Percentiles rank a stretch among this genome's conserved stretches.
phyloP scores from a whole-genome alignment of 2,888 invertebrate species.

The Lutraria lutraria region DNA sequence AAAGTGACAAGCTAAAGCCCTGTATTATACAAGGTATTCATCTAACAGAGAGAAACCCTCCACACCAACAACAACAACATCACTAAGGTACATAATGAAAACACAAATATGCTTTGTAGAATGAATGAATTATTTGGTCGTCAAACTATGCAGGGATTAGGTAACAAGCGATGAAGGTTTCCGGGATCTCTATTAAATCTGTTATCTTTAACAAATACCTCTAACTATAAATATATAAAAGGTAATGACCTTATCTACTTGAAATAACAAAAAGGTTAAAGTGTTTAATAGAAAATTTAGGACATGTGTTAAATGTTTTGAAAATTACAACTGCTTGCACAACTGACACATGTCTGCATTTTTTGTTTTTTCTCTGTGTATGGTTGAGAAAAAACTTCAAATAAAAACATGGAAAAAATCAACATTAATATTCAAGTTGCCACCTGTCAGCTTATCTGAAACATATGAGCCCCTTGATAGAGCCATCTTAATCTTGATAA shows the following conservation, averaged over 20 bases:
- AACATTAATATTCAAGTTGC: no score
- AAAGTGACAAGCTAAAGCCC: conserved; percentile 9
- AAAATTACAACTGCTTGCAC: background rate
- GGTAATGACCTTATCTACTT: conserved; percentile 33
- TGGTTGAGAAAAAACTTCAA: no score
- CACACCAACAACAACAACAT: conserved; percentile 11
- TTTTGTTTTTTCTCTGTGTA: no score
- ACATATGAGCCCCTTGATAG: no score
- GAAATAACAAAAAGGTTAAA: conserved; percentile 31
- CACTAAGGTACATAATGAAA: conserved; percentile 26
- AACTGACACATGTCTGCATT: background rate
- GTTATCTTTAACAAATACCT: conserved; percentile 42
- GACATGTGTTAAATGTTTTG: conserved; percentile 20
- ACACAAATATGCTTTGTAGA: conserved; percentile 25
- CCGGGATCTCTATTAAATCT: conserved; percentile 39
- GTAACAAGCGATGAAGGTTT: conserved; percentile 34
- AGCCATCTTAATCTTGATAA: no score
- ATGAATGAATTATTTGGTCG: conserved; percentile 47
- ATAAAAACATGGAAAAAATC: no score
- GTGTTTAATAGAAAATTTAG: conserved; percentile 8
- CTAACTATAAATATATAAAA: background rate
- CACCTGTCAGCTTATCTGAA: no score
- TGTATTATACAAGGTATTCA: background rate
- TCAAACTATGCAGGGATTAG: conserved; percentile 44
- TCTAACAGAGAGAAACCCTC: background rate